Conservation (phyloP, 1,140 invertebrate species). For the Trichonephila inaurata region DNA sequence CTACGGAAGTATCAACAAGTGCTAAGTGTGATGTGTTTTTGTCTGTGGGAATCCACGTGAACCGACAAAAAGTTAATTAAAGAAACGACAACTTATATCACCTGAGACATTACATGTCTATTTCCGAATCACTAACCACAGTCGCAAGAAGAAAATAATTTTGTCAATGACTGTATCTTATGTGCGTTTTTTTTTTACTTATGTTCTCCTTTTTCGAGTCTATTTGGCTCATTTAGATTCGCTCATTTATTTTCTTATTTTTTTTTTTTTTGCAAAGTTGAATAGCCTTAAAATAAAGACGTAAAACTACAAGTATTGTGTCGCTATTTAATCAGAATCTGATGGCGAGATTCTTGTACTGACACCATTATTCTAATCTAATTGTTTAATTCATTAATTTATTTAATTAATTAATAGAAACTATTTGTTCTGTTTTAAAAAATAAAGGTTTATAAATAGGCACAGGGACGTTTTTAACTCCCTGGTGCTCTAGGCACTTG, state of each 20-base stretch:
- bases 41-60: slow-evolving; percentile 17
- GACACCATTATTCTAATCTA: too few species aligned
- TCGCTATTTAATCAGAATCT: too few species aligned
- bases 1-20: slow-evolving; percentile 3
- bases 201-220: background rate
- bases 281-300: background rate
- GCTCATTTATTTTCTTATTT: background rate
- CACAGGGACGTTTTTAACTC: too few species aligned
- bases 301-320: too few species aligned
- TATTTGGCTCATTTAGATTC: background rate
- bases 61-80: slow-evolving; percentile 13
- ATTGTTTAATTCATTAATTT: too few species aligned
- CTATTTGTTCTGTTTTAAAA: too few species aligned
- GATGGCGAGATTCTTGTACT: too few species aligned
- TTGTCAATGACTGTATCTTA: background rate
- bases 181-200: background rate
- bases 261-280: slow-evolving; percentile 11
- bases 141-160: background rate
- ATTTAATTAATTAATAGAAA: too few species aligned
- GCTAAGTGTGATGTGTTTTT: background rate
- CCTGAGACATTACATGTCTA: slow-evolving; percentile 11
- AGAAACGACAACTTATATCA: slow-evolving; percentile 9
- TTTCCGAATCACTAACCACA: slow-evolving; percentile 18
- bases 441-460: too few species aligned
- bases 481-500: too few species aligned